Conservation (phyloP, 2,888 invertebrate species). For the Ectemnius lituratus region DNA sequence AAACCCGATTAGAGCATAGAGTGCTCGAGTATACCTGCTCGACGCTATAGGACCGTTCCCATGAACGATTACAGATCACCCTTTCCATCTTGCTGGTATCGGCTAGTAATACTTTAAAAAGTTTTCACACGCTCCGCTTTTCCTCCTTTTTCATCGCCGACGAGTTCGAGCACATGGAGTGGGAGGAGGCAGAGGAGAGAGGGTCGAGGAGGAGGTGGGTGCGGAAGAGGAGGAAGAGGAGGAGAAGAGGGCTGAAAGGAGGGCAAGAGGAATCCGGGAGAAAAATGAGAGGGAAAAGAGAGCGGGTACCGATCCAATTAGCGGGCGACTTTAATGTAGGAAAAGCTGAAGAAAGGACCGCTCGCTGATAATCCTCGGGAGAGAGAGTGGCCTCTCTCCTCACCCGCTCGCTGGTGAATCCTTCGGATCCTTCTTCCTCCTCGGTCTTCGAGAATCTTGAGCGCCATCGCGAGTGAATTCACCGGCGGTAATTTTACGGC, state of each 20-base stretch:
- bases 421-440: constrained; percentile 32
- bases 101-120: background rate
- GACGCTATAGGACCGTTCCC: background rate
- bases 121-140: constrained; percentile 14
- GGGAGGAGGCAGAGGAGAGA: background rate
- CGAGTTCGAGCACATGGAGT: background rate
- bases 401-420: constrained; percentile 39
- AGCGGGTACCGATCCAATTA: constrained; percentile 69
- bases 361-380: constrained; percentile 65
- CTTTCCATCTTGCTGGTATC: background rate
- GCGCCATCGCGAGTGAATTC: constrained; percentile 54
- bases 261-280: constrained; percentile 32
- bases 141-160: constrained; percentile 21
- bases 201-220: no score
- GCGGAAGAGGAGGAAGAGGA: background rate
- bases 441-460: constrained; percentile 30
- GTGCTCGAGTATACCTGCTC: constrained; percentile 11
- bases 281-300: constrained; percentile 46
- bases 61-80: background rate
- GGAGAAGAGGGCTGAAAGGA: background rate
- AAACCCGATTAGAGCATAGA: constrained; percentile 64
- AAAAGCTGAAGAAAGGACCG: constrained; percentile 59
- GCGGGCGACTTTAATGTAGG: constrained; percentile 66
- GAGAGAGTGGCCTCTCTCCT: constrained; percentile 43
- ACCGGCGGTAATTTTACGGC: constrained; percentile 69